A percentile compares a stretch with the other conserved stretches of the same genome.
phyloP scores from a whole-genome alignment of 1,140 invertebrate species.

The Drosophila kikkawai region DNA sequence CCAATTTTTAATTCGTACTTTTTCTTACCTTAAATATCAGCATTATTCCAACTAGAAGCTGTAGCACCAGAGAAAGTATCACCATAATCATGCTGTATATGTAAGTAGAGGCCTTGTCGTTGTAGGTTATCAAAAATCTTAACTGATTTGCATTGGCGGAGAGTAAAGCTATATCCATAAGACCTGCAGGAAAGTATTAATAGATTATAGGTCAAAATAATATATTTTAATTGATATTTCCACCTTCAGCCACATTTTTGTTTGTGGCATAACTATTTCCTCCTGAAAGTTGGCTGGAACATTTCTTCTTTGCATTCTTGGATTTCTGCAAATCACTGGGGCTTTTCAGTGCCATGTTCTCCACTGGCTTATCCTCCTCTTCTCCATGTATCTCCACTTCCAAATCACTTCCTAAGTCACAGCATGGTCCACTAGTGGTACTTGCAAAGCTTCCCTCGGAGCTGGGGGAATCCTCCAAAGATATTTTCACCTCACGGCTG shows the following conservation, averaged over 20 bases:
- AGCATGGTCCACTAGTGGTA: conserved; percentile 49
- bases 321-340: background rate
- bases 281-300: conserved; percentile 40
- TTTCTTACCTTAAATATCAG: conserved; percentile 87
- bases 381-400: conserved; percentile 2
- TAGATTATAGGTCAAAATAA: background rate
- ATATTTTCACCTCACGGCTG: conserved; percentile 38
- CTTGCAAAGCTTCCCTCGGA: conserved; percentile 56
- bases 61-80: conserved; percentile 87
- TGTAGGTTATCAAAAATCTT: conserved; percentile 88
- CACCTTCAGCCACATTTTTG: conserved; percentile 76
- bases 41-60: conserved; percentile 88
- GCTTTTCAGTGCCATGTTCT: background rate
- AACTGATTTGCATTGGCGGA: conserved; percentile 92
- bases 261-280: conserved; percentile 67
- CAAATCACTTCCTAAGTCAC: background rate
- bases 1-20: fast-evolving
- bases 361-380: background rate
- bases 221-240: background rate
- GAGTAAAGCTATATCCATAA: conserved; percentile 91
- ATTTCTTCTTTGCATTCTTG: conserved; percentile 33
- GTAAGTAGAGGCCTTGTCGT: conserved; percentile 86
- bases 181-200: conserved; percentile 66
- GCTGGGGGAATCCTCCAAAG: conserved; percentile 45
- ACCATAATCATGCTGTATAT: conserved; percentile 87